Evolutionary conservation across 2,797 vertebrate genomes (phyloP).

Genomic region (Phoeniculus purpureus): DNA sequence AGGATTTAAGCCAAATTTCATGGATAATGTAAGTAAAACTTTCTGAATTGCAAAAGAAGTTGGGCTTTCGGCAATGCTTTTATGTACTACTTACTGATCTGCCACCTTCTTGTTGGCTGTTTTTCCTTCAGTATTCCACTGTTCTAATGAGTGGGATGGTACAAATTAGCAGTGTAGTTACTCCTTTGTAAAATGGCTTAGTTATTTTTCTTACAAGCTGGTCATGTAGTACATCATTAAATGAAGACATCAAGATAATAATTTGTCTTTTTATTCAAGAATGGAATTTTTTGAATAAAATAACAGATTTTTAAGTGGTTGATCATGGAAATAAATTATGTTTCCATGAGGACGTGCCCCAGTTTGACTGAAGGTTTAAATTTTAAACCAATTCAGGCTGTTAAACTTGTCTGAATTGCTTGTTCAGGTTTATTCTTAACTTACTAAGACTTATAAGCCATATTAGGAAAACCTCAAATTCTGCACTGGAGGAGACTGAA

Average conservation of each 20-base stretch:
- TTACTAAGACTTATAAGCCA: not conserved
- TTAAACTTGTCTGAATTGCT: not conserved
- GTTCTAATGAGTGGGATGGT: not conserved
- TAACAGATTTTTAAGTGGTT: not conserved
- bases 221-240: not conserved
- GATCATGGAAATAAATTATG: not conserved
- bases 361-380: not conserved
- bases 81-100: not conserved
- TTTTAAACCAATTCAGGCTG: not conserved
- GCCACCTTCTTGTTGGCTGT: not conserved
- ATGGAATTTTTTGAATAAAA: not conserved
- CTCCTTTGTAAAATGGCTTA: not conserved
- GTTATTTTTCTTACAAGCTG: not conserved
- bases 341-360: not conserved
- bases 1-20: slow-evolving; percentile 90
- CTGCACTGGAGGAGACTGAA: not conserved
- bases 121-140: not conserved
- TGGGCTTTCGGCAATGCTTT: not conserved
- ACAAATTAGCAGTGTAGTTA: not conserved
- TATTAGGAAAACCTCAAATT: not conserved
- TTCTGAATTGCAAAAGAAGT: not conserved
- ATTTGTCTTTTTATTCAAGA: not conserved
- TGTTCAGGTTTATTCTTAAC: not conserved
- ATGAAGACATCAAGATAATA: not conserved
- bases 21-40: slow-evolving; percentile 90